These are phyloP conservation scores for Coendou prehensilis DNA, from an alignment of 2,797 vertebrate species.

Conservation along the genomic window DNA sequence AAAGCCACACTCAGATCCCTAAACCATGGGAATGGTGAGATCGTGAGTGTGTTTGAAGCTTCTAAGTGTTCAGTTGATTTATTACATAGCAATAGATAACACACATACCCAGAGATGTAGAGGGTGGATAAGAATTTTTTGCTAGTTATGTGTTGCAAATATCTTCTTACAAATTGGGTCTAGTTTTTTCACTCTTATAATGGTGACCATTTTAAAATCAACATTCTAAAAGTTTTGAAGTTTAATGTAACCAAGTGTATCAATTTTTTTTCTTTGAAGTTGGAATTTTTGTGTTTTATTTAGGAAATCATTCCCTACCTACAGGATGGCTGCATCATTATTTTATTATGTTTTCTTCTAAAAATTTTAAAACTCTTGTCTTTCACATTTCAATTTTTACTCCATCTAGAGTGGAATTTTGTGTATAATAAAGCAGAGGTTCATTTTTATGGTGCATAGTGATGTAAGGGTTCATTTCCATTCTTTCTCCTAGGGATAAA, in stretches of 20 bases:
- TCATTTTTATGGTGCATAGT: slow-evolving; percentile 7
- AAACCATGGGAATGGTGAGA: not conserved
- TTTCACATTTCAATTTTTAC: slow-evolving; percentile 54
- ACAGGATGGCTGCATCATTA: not conserved
- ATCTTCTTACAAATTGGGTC: slow-evolving; percentile 24
- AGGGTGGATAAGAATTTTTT: not conserved
- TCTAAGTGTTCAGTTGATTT: not conserved
- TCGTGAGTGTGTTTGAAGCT: not conserved
- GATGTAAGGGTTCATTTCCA: not conserved
- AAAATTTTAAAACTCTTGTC: slow-evolving; percentile 19
- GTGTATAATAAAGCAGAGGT: slow-evolving; percentile 7
- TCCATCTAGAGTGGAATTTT: slow-evolving; percentile 7
- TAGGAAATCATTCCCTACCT: not conserved
- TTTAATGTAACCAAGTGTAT: slow-evolving; percentile 36
- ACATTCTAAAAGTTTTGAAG: not conserved
- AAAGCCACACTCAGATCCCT: not conserved
- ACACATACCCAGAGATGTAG: not conserved
- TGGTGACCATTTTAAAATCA: not conserved
- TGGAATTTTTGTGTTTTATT: slow-evolving; percentile 41
- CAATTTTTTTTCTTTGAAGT: slow-evolving; percentile 28
- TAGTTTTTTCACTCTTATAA: slow-evolving; percentile 19
- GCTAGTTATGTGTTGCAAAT: slow-evolving; percentile 21
- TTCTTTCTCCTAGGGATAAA: slow-evolving; percentile 19
- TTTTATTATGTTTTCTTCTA: slow-evolving; percentile 51
- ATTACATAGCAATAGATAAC: not conserved